These are phyloP conservation scores for Guaruba guarouba DNA, from an alignment of 2,113 vertebrate species.

Conservation along the genomic window DNA sequence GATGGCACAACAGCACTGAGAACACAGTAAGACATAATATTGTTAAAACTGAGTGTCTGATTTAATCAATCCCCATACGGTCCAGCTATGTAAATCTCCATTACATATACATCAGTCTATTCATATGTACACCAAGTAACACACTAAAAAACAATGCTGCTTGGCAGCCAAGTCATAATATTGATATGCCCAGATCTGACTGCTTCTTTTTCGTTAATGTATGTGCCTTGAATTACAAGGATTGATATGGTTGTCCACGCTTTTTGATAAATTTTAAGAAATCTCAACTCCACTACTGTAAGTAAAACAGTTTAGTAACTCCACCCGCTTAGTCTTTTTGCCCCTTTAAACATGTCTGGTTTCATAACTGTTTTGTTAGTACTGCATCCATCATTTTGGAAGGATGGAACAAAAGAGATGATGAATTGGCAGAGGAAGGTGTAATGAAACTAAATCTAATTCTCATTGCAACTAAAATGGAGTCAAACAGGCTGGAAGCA, in stretches of 20 bases:
- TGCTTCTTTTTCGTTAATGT: background rate
- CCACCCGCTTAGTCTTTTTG: background rate
- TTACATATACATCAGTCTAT: background rate
- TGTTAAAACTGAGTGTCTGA: background rate
- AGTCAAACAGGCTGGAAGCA: background rate
- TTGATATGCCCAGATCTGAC: background rate
- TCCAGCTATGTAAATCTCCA: background rate
- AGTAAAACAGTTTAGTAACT: background rate
- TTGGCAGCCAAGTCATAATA: conserved; percentile 6
- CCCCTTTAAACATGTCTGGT: background rate
- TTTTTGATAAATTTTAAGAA: background rate
- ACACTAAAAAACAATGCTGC: background rate
- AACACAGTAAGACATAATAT: background rate
- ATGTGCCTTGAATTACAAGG: background rate
- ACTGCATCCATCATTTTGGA: background rate
- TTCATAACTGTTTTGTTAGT: background rate
- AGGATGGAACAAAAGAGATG: background rate
- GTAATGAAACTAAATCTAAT: background rate
- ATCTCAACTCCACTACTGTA: background rate
- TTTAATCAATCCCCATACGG: background rate
- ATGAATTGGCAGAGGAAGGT: background rate
- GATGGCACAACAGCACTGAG: background rate
- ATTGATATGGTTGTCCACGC: background rate
- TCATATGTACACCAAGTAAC: background rate
- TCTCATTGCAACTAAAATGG: background rate